Percentiles rank a stretch among this genome's conserved stretches.
Conservation (phyloP, 2,113 vertebrate species). For the Macaca nemestrina region DNA sequence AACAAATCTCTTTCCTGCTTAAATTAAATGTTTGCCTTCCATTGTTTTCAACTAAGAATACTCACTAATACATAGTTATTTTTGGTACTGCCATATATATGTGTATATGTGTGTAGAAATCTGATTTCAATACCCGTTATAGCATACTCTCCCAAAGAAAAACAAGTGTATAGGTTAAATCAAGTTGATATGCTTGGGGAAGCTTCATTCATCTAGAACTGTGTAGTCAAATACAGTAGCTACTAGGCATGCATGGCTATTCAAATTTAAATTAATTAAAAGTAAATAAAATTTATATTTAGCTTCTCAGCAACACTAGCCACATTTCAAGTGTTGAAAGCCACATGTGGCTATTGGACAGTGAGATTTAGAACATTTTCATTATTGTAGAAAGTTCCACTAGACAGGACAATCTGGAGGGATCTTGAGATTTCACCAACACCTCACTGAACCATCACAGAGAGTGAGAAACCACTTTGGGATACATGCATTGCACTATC, state of each 20-base stretch:
- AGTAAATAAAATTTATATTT: conserved; percentile 6
- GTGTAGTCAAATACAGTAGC: neutral
- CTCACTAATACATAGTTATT: neutral
- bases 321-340: neutral
- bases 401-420: neutral
- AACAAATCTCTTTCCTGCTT: neutral
- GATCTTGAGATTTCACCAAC: neutral
- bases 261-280: conserved; percentile 41
- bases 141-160: neutral
- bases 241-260: neutral
- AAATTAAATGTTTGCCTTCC: neutral
- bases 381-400: neutral
- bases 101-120: neutral
- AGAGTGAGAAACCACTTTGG: neutral
- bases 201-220: conserved; percentile 1
- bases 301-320: neutral
- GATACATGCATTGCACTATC: neutral
- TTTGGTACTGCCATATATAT: neutral
- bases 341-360: neutral
- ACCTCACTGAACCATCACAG: neutral
- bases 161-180: neutral
- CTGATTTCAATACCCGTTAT: neutral
- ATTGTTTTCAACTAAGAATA: neutral
- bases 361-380: neutral
- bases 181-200: neutral